Base-by-base conservation (phyloP, 2,113 vertebrate species). In the Chaenogobius annularis region DNA sequence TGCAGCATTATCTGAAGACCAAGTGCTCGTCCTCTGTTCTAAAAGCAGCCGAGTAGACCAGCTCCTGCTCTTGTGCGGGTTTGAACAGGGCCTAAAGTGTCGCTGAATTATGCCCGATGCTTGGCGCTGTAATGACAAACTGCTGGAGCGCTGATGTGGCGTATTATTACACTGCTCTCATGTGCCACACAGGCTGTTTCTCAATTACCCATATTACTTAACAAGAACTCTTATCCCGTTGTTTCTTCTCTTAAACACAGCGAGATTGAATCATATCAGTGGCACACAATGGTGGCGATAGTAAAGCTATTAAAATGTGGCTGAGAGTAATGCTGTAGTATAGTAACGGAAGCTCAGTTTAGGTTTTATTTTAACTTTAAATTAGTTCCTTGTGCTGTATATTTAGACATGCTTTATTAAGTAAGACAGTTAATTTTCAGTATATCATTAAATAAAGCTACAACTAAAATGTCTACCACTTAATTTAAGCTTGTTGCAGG, bases 1-100 rank as follows among this genome's bases (percentile, higher is more conserved):
- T 61, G n/a, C 44, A 62, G 31, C 70, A 87, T 85, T 84, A 85
- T 56, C 58, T 50, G 71, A 69, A 31, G 66, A 73, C 62, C 66
- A 78, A 66, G 78, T 65, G 66, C 79, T 83, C 65, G 63, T 81
- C 46, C 59, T 80, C 47, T 72, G 48, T 84, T 75, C 68, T 76
- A 72, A 73, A 81, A 75, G 22, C 50, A 64, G 52, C 72, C 68
- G 67, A 80, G 79, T 47, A 22, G 44, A 62, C 74, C 70, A 85
- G 83, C 37, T 72, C 78, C 80, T 72, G 70, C 74, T 79, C 76
- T 86, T 68, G 20, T 78, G 59, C 61, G 66, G 14, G 6, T 73
- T 69, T 68, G 31, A 82, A 69, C 50, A 48, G 61, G 62, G 54
- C 69, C 64, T 69, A 10, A 73, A 80, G 82, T 78, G 65, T 66